These are phyloP conservation scores for Ectropis grisescens DNA, from an alignment of 1,140 invertebrate species.

Conservation along the genomic window DNA sequence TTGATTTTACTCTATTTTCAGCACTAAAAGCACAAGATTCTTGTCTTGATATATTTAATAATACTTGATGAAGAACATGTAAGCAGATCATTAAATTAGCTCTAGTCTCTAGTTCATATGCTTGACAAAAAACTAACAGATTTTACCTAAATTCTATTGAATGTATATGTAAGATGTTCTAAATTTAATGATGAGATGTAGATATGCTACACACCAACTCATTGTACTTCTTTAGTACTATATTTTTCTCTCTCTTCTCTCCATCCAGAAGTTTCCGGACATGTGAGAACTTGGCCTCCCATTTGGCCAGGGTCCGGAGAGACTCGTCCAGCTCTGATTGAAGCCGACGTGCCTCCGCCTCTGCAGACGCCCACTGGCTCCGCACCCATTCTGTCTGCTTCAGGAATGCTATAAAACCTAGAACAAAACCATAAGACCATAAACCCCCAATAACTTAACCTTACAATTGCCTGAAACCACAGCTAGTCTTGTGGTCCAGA, in stretches of 20 bases:
- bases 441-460: background rate
- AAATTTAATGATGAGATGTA: no score
- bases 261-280: conserved; percentile 83
- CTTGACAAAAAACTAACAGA: no score
- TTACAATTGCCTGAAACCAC: background rate
- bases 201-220: conserved; percentile 50
- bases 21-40: no score
- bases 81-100: no score
- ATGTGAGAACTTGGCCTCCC: conserved; percentile 83
- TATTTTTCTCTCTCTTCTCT: conserved; percentile 77
- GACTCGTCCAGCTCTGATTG: conserved; percentile 76
- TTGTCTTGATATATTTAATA: no score
- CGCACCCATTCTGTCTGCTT: conserved; percentile 79
- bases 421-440: no score
- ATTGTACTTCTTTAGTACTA: conserved; percentile 57
- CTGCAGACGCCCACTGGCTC: conserved; percentile 76
- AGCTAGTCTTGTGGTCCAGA: conserved; percentile 3
- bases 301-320: conserved; percentile 74
- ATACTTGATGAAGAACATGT: no score
- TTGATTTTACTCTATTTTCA: no score
- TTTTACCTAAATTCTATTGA: no score
- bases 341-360: conserved; percentile 76
- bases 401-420: conserved; percentile 81
- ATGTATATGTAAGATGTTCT: no score
- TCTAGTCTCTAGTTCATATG: no score